Evolutionary conservation across 2,113 vertebrate genomes (phyloP).

Genomic region (Chloropsis hardwickii): DNA sequence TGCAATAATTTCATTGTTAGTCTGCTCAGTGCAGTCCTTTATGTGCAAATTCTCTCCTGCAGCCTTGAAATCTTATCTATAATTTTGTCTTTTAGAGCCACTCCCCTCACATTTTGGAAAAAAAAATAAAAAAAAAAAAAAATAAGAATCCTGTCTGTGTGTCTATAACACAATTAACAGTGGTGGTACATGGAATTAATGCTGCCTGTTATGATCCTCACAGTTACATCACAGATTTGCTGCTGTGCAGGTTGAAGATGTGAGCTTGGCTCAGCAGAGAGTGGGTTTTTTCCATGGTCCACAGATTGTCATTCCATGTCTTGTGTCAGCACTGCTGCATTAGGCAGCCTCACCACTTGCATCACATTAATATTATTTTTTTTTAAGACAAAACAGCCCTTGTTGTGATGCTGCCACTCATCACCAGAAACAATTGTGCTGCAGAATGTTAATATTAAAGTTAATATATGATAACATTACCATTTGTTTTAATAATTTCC

Average conservation of each 20-base stretch:
- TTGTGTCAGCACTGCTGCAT: slow-evolving; percentile 55
- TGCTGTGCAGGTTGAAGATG: slow-evolving; percentile 3
- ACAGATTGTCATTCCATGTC: slow-evolving; percentile 58
- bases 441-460: slow-evolving; percentile 50
- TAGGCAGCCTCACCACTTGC: slow-evolving; percentile 50
- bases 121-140: background rate
- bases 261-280: slow-evolving; percentile 54
- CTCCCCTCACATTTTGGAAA: background rate
- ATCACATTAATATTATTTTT: slow-evolving; percentile 16
- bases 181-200: slow-evolving; percentile 23
- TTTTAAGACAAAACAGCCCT: background rate
- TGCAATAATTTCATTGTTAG: background rate
- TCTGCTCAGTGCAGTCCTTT: background rate
- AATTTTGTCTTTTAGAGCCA: background rate
- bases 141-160: background rate
- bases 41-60: background rate
- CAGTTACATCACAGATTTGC: slow-evolving; percentile 57
- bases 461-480: slow-evolving; percentile 56
- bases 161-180: slow-evolving; percentile 3
- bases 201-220: slow-evolving; percentile 50
- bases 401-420: background rate
- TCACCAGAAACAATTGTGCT: slow-evolving; percentile 35
- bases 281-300: slow-evolving; percentile 42
- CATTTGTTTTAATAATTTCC: slow-evolving; percentile 50
- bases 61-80: background rate